Evolutionary conservation across 2,888 invertebrate species (phyloP), one percentile per base, ranked within the genome.

Genomic region (Zele albiditarsus): DNA sequence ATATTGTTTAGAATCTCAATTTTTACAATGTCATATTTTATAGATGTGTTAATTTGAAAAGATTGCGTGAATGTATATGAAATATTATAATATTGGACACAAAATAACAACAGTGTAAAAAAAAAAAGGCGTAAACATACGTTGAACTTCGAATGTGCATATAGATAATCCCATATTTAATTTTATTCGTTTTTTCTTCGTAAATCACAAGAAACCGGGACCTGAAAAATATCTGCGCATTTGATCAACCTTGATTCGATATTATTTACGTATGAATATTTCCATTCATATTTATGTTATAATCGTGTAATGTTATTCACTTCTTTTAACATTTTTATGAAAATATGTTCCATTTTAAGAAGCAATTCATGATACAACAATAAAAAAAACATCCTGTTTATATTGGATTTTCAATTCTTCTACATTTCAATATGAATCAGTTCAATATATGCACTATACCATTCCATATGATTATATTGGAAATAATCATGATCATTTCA

Each of bases 1-100:
- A 53, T 66, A 57, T 38, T 2, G 65, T 23, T 20, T 20, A 23
- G 27, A 27, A 8, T n/a, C 27, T 46, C 60, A 20, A 68, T 68
- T 73, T 62, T 25, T 23, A 68, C 68, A 53, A 23, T 57, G 20
- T 25, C 62, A 58, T 49, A 68, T 73, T 68, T 60, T 71, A 16
- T 68, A 25, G 62, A 33, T 60, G 63, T 38, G 20, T 53, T 53
- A n/a, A 5, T 23, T 5, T 1, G 23, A 10, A 20, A 23, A 53
- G 6, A 20, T 20, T 20, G n/a, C 5, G 0, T 20, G 53, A 53
- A 20, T 23, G 5, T n/a, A 20, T 53, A 23, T n/a, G 20, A 38
- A 20, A 20, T 27, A 28, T 28, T 16, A 28, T 16, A 14, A 60
- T 60, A 60, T 60, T 12, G 25, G 12, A 60, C 16, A 27, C 16